Evolutionary conservation across 2,797 vertebrate genomes (phyloP), one percentile per base, ranked within the genome.

Genomic region (Salmo trutta): DNA sequence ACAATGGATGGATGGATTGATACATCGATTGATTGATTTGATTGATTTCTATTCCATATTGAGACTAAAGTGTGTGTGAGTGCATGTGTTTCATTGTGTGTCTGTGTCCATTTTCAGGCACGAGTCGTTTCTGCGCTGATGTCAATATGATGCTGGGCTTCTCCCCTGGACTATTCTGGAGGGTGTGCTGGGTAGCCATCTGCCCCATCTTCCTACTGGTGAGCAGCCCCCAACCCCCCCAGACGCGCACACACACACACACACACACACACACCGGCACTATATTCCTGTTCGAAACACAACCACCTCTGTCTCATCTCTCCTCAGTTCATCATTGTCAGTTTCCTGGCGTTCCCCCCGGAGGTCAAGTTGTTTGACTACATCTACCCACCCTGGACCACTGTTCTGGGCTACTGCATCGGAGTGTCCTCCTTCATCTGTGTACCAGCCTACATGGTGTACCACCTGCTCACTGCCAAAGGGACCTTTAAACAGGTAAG

Each of bases 141-240:
- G 79, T 99, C 88, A 94, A 97, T 59, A 86, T 95, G 83, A 99
- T 99, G 98, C 91, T 99, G 0, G 98, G 98, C 77, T 99, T 98
- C 90, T 93, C 93, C 86, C 98, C 98, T 0, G 98, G 98, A 41
- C 93, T 89, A 91, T 99, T 96, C 89, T 99, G 98, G 98, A 91
- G 93, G 89, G 84, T 98, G 80, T 99, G 98, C 91, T 99, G 98
- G 98, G 95, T 96, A 3, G 96, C 93, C 80, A 95, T 99, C 88
- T 99, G 98, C 84, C 98, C 98, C 31, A 91, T 96, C 82, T 98
- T 99, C 88, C 94, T 99, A 79, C 85, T 99, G 97, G 98, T 99
- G 87, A 97, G 96, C 92, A 82, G 29, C 71, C 8, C n/a, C 29
- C 73, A 41, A 56, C 69, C 64, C 47, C 71, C 74, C 52, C 59